Evolutionary conservation across 1,140 invertebrate genomes (phyloP).

Genomic region (Neoseiulus cucumeris): DNA sequence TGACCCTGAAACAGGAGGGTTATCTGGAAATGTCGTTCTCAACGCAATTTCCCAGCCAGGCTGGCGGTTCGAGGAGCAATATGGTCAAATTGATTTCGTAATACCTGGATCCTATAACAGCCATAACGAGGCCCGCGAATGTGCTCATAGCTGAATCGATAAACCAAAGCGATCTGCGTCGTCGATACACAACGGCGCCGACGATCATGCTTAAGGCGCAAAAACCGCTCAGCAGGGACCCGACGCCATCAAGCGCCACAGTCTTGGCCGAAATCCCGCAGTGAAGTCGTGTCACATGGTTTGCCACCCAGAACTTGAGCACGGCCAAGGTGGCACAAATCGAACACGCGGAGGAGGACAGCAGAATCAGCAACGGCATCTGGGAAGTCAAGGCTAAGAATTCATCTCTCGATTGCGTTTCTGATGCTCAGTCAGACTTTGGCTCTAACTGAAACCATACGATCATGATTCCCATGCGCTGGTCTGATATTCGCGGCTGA

Average conservation of each 20-base stretch:
- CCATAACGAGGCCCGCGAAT: not conserved
- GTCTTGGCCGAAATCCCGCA: not conserved
- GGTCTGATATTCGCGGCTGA: no score
- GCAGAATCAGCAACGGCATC: not conserved
- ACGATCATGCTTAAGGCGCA: not conserved
- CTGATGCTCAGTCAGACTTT: no score
- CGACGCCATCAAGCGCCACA: not conserved
- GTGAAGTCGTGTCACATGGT: not conserved
- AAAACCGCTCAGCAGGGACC: not conserved
- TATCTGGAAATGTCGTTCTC: no score
- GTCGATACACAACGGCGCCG: not conserved
- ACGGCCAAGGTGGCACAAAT: not conserved
- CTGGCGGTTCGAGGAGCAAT: no score
- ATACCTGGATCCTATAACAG: not conserved
- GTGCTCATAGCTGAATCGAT: not conserved
- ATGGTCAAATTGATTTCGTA: no score
- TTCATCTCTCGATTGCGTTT: no score
- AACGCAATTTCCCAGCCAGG: no score
- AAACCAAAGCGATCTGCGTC: not conserved
- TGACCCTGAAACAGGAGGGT: not conserved
- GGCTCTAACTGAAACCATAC: no score
- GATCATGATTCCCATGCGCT: no score
- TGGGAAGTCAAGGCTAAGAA: not conserved
- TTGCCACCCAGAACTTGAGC: not conserved
- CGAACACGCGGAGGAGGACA: not conserved